Conservation (phyloP, 2,797 vertebrate genomes). For the Psittacula echo region DNA sequence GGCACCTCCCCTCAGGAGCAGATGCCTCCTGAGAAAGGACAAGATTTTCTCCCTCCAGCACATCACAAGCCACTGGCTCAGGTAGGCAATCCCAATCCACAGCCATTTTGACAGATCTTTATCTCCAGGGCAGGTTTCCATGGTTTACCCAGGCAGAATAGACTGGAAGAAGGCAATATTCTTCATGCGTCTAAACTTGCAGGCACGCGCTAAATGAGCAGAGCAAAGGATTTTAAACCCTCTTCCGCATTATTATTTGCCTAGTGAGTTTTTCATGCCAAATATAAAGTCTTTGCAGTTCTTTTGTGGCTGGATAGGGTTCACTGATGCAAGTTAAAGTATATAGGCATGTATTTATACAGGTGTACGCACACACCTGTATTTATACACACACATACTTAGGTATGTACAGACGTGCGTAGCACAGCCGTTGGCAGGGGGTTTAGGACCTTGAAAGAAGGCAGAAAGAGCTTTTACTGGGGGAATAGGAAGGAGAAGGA, state of each 20-base stretch:
- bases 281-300: slow-evolving; percentile 20
- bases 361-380: not conserved
- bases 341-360: not conserved
- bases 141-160: slow-evolving; percentile 11
- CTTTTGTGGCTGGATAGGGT: not conserved
- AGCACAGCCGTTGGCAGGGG: too few relatives aligned
- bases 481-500: not conserved
- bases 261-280: slow-evolving; percentile 40
- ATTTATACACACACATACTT: not conserved
- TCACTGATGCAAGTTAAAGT: not conserved
- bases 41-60: not conserved
- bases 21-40: not conserved
- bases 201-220: not conserved
- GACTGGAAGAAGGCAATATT: slow-evolving; percentile 19
- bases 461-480: not conserved
- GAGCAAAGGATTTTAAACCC: slow-evolving; percentile 55
- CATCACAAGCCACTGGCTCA: rapidly evolving
- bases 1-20: not conserved
- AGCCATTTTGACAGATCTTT: not conserved
- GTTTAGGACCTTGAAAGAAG: not conserved
- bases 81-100: not conserved
- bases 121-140: slow-evolving; percentile 7
- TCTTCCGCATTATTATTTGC: slow-evolving; percentile 47
- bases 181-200: slow-evolving; percentile 28
- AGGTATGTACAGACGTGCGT: not conserved